Evolutionary conservation across 2,113 vertebrate species (phyloP).

Genomic region (Lophius piscatorius): DNA sequence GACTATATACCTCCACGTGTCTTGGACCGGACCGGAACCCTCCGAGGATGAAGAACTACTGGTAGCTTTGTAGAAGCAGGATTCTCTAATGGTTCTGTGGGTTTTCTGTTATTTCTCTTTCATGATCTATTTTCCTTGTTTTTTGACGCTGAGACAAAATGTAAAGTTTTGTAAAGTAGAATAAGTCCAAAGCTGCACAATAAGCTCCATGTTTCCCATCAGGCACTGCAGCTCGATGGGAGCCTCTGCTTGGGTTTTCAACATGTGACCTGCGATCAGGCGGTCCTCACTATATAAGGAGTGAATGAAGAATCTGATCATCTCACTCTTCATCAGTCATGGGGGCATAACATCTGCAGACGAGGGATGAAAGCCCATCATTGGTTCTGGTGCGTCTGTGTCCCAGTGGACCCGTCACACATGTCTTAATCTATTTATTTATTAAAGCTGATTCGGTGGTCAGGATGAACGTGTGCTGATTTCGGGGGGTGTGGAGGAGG

Average conservation of each 20-base stretch:
- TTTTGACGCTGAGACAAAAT: conserved; percentile 5
- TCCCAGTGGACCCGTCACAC: conserved; percentile 70
- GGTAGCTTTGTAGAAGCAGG: conserved; percentile 23
- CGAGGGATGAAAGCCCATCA: conserved; percentile 33
- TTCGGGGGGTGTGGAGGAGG: neutral
- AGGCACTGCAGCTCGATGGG: conserved; percentile 29
- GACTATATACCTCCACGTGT: conserved; percentile 65
- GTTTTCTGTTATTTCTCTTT: conserved; percentile 35
- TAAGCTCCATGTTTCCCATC: conserved; percentile 10
- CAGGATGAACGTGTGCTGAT: conserved; percentile 19
- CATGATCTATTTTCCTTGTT: conserved; percentile 20
- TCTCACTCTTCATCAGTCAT: conserved; percentile 27
- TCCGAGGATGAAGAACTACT: conserved; percentile 40
- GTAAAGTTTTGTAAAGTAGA: conserved; percentile 11
- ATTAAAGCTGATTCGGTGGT: conserved; percentile 75
- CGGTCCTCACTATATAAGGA: neutral
- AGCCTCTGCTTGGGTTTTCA: conserved; percentile 33
- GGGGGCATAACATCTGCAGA: conserved; percentile 41
- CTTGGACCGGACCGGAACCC: conserved; percentile 34
- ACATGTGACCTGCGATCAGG: conserved; percentile 8
- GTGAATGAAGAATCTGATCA: conserved; percentile 37
- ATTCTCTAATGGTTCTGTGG: conserved; percentile 11
- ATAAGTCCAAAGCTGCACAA: conserved; percentile 45
- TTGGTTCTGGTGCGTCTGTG: conserved; percentile 53
- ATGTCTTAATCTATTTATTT: conserved; percentile 85